Percentiles rank a stretch among this genome's conserved stretches.
These are phyloP conservation scores for Neuroterus valhalla DNA, from an alignment of 1,140 invertebrate genomes.

Conservation along the genomic window DNA sequence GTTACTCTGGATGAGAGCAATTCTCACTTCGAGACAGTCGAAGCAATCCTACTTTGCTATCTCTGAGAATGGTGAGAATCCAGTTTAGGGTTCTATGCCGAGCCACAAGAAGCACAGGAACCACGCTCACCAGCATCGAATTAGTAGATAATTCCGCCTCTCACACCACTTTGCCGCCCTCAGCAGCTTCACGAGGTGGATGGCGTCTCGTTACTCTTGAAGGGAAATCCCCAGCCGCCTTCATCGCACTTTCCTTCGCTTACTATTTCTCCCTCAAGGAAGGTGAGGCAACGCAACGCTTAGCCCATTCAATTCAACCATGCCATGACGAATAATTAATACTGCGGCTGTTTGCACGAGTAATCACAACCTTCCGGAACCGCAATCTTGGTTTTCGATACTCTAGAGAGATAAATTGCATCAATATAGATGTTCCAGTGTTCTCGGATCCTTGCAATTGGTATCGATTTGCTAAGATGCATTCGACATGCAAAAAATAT, in stretches of 20 bases:
- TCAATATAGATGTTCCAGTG: not conserved
- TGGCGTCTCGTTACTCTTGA: constrained; percentile 14
- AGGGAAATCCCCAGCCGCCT: constrained; percentile 2
- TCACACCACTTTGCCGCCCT: constrained; percentile 18
- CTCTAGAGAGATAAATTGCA: constrained; percentile 14
- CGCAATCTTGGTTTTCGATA: constrained; percentile 34
- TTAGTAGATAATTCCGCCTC: constrained; percentile 22
- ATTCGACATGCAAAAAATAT: not conserved
- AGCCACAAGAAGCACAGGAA: not conserved
- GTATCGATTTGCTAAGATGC: not conserved
- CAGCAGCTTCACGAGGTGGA: constrained; percentile 24
- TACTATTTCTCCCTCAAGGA: constrained; percentile 40
- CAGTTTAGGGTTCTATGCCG: constrained; percentile 8
- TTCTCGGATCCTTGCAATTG: too few species aligned
- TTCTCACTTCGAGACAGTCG: not conserved
- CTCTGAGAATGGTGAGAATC: not conserved
- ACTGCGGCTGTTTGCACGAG: constrained; percentile 55
- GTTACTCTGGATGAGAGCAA: constrained; percentile 28
- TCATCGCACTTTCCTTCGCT: constrained; percentile 43
- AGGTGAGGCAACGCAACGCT: constrained; percentile 10
- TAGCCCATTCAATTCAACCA: constrained; percentile 50
- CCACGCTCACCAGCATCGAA: constrained; percentile 7
- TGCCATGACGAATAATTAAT: constrained; percentile 61
- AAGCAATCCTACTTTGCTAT: constrained; percentile 17
- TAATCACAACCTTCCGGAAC: constrained; percentile 43